phyloP scores from a whole-genome alignment of 2,113 vertebrate genomes.

The Bagarius yarrelli region DNA sequence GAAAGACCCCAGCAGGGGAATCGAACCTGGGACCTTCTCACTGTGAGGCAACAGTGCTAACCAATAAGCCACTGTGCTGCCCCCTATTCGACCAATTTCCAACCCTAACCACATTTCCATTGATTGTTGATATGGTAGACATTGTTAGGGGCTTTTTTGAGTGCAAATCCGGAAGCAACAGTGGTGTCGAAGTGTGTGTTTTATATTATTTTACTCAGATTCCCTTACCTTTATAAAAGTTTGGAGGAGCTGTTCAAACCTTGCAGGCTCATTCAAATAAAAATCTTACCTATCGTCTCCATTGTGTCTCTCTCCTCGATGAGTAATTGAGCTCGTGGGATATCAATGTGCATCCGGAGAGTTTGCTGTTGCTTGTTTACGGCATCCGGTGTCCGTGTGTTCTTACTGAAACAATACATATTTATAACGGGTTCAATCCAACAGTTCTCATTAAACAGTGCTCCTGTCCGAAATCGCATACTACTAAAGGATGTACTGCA shows the following conservation, averaged over 20 bases:
- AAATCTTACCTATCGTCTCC: conserved; percentile 92
- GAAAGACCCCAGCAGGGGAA: too few species aligned
- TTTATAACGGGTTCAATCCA: neutral
- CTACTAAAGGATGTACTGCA: too few species aligned
- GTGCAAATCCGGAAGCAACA: neutral
- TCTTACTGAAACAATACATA: conserved; percentile 79
- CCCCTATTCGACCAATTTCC: too few species aligned
- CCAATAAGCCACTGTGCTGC: too few species aligned
- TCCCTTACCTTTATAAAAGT: neutral
- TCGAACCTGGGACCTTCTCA: too few species aligned
- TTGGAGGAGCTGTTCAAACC: neutral
- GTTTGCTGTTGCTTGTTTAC: conserved; percentile 97
- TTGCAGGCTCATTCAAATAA: neutral
- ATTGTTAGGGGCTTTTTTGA: neutral
- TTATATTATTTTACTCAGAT: neutral
- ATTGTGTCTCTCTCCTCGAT: conserved; percentile 98
- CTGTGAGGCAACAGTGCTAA: too few species aligned
- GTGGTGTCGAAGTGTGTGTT: neutral
- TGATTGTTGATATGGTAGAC: too few species aligned
- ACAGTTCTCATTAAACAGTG: neutral
- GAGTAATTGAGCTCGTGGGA: conserved; percentile 95
- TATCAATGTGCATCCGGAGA: conserved; percentile 96
- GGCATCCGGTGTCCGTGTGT: conserved; percentile 93
- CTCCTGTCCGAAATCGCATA: too few species aligned
- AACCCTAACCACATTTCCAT: too few species aligned